Conservation (phyloP, 2,797 vertebrate genomes). For the Hozukius guyotensis region DNA sequence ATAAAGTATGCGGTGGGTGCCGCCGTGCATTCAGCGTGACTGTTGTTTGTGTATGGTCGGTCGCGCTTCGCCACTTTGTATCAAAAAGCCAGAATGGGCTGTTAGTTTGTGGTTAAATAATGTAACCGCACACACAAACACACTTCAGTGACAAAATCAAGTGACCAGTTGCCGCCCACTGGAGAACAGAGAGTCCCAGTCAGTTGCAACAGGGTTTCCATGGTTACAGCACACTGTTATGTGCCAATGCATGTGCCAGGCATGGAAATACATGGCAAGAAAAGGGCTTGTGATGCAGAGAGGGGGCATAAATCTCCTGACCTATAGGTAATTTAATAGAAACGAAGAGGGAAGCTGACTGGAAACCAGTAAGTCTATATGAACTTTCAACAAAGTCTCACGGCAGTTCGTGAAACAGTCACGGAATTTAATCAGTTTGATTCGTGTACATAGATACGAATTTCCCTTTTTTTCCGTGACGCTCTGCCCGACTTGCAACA, state of each 20-base stretch:
- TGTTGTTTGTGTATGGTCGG: slow-evolving; percentile 60
- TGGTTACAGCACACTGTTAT: slow-evolving; percentile 34
- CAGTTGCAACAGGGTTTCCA: slow-evolving; percentile 15
- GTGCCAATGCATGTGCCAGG: slow-evolving; percentile 19
- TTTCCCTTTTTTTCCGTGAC: too few relatives aligned
- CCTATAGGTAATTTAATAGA: slow-evolving; percentile 30
- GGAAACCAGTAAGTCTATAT: slow-evolving; percentile 46
- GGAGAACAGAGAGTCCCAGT: slow-evolving; percentile 37
- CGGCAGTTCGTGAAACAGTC: too few relatives aligned
- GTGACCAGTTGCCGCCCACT: slow-evolving; percentile 19
- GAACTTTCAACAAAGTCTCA: not conserved
- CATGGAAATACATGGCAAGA: slow-evolving; percentile 8
- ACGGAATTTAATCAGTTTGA: too few relatives aligned
- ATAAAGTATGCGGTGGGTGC: slow-evolving; percentile 37
- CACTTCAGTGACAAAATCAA: slow-evolving; percentile 27
- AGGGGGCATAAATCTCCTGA: slow-evolving; percentile 24
- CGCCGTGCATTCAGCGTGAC: slow-evolving; percentile 47
- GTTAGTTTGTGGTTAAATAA: slow-evolving; percentile 49
- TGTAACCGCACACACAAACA: slow-evolving; percentile 39
- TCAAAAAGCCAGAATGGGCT: slow-evolving; percentile 30
- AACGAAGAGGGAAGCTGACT: slow-evolving; percentile 29
- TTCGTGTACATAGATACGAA: too few relatives aligned
- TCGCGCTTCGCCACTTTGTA: slow-evolving; percentile 44
- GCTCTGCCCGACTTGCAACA: too few relatives aligned
- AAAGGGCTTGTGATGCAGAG: slow-evolving; percentile 3